Evolutionary conservation across 2,797 vertebrate genomes (phyloP).

Genomic region (Syndactyla subalaris): DNA sequence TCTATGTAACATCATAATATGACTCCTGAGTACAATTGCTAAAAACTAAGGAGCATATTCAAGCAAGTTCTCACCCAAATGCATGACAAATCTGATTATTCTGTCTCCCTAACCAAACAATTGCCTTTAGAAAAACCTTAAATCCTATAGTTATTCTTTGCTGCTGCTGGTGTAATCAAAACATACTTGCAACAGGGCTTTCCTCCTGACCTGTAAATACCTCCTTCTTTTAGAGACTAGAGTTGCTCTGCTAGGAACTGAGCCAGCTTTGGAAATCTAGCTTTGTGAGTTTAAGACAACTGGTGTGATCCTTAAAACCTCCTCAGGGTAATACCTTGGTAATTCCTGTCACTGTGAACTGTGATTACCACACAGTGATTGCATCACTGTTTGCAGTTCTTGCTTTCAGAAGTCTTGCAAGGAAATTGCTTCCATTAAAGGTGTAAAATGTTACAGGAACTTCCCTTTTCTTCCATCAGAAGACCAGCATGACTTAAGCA

Average conservation of each 20-base stretch:
- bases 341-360: not conserved
- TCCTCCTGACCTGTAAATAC: not conserved
- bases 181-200: not conserved
- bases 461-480: not conserved
- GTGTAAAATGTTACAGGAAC: not conserved
- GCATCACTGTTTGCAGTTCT: not conserved
- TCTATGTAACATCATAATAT: not conserved
- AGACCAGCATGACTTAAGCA: not conserved
- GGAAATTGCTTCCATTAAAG: not conserved
- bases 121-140: not conserved
- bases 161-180: not conserved
- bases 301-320: not conserved
- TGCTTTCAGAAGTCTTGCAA: accelerated
- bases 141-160: not conserved
- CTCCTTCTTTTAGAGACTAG: not conserved
- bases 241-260: not conserved
- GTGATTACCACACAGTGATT: not conserved
- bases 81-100: not conserved
- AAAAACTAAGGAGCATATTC: not conserved
- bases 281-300: not conserved
- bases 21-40: not conserved
- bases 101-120: not conserved
- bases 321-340: not conserved
- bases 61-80: not conserved
- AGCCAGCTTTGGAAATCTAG: not conserved